Base-by-base conservation (phyloP, 2,113 vertebrate genomes). In the Sprattus sprattus region DNA sequence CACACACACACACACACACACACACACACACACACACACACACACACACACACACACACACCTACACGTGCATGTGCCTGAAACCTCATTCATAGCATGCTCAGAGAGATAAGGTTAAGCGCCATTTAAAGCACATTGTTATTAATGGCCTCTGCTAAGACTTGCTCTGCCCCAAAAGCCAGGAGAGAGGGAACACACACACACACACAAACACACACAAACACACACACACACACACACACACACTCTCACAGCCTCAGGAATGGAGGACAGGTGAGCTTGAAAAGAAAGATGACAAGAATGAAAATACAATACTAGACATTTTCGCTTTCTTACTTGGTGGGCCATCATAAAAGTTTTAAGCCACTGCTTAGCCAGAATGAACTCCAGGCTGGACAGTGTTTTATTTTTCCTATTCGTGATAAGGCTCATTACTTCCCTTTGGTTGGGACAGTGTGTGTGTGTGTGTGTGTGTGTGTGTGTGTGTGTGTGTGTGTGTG, bases 91-190 rank as follows among this genome's bases (percentile, higher is more conserved):
- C 71, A 32, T 78, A 78, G 28, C 71, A 15, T 93, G 87, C 90
- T 92, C 88, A 87, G 85, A 91, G 89, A 93, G 90, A 94, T 92
- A 92, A 91, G 91, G 91, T 90, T 93, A 91, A 92, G 91, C 90
- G 92, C 90, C 92, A 92, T 94, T 93, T 94, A 94, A 93, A 92
- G 89, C 91, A 93, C 91, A 91, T 92, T 89, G 92, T 93, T 94
- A 94, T 92, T 92, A 94, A 94, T 95, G 92, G 88, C 85, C 86
- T 87, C 88, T 87, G 85, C 89, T 91, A 91, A 92, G 89, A 92
- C 88, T 86, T 45, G 81, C 71, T 78, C 71, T 78, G 71, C 71
- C 71, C 71, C 15, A 15, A 39, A 11, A 78, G 32, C 28, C 28
- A 78, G 28, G 25, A 39, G 71, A 78, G 28, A 78, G 6, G 28